phyloP scores from a whole-genome alignment of 2,888 invertebrate species.

The Ophion slaviceki region DNA sequence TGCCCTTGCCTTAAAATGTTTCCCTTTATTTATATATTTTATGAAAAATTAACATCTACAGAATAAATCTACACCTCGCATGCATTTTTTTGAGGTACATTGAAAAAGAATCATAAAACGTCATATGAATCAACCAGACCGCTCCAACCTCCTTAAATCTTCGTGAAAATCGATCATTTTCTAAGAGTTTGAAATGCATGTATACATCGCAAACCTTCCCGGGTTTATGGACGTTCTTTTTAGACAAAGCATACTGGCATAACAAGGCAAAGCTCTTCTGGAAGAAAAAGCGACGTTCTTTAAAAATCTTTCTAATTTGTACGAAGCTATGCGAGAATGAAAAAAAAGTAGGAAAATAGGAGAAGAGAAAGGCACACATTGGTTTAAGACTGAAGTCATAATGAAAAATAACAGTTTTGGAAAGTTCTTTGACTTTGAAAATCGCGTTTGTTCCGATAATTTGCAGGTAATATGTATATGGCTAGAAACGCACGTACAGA shows the following conservation, averaged over 20 bases:
- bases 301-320: not conserved
- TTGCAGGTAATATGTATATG: not conserved
- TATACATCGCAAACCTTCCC: not conserved
- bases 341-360: conserved; percentile 1
- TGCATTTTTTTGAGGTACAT: no score
- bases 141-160: no score
- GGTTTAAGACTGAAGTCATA: conserved; percentile 70
- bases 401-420: conserved; percentile 80
- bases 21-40: no score
- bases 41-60: no score
- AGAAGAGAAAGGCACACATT: conserved; percentile 36
- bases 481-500: not conserved
- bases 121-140: no score
- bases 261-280: not conserved
- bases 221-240: not conserved
- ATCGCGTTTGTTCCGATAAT: conserved; percentile 44
- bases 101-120: no score
- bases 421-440: conserved; percentile 74
- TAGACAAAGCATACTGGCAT: not conserved
- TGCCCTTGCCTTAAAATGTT: no score
- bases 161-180: no score
- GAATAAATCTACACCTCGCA: no score
- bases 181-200: no score
- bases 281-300: not conserved
- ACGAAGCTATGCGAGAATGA: not conserved